Conservation (phyloP, 1,140 invertebrate genomes). For the Medauroidea extradentata region DNA sequence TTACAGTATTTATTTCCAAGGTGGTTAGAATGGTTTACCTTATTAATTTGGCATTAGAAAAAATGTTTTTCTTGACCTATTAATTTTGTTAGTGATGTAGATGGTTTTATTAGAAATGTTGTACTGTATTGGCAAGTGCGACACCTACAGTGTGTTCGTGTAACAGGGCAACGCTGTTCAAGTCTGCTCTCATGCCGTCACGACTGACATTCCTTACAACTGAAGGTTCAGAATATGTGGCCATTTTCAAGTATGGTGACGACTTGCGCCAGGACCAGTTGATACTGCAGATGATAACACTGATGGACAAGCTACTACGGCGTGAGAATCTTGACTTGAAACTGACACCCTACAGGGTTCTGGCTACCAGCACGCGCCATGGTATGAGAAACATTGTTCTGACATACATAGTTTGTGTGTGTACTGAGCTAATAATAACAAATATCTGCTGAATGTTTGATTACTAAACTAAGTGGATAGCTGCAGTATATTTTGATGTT, state of each 20-base stretch:
- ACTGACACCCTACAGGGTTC: conserved; percentile 87
- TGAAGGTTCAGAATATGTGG: conserved; percentile 82
- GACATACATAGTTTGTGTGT: neutral
- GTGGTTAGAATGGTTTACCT: too few species aligned
- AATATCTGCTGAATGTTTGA: too few species aligned
- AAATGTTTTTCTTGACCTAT: too few species aligned
- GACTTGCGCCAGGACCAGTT: conserved; percentile 98
- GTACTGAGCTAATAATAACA: neutral
- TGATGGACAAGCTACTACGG: conserved; percentile 95
- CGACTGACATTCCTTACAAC: conserved; percentile 86
- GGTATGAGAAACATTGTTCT: conserved; percentile 53
- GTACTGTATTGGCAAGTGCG: too few species aligned
- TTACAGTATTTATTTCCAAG: too few species aligned
- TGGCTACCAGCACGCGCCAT: conserved; percentile 93
- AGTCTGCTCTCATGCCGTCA: conserved; percentile 97
- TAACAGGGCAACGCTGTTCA: conserved; percentile 81
- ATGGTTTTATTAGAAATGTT: too few species aligned
- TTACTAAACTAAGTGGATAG: conserved; percentile 3
- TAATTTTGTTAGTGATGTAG: too few species aligned
- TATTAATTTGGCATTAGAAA: too few species aligned
- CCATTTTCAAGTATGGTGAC: conserved; percentile 98
- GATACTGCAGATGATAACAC: conserved; percentile 93
- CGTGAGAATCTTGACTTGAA: conserved; percentile 94
- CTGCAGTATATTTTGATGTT: conserved; percentile 10
- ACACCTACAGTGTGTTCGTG: too few species aligned